Conservation (phyloP, 2,888 invertebrate genomes). For the Stenolophus ochropezus region DNA sequence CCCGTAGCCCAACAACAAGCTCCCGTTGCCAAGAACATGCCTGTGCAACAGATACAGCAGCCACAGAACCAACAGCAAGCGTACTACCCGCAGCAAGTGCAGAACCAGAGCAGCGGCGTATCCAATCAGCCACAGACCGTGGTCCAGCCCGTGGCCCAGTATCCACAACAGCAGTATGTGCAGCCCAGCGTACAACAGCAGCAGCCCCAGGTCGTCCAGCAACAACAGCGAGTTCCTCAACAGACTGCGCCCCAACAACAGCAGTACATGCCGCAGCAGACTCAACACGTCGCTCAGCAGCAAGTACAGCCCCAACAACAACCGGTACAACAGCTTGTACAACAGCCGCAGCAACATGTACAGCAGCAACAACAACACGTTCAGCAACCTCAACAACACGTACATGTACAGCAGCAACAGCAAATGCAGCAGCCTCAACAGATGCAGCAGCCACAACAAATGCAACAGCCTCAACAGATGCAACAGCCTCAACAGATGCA, state of each 20-base stretch:
- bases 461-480: constrained; percentile 68
- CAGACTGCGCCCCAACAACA: constrained; percentile 40
- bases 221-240: constrained; percentile 53
- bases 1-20: constrained; percentile 73
- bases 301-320: constrained; percentile 72
- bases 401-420: constrained; percentile 69
- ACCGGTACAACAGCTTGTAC: constrained; percentile 69
- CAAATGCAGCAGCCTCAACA: too few species aligned
- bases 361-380: constrained; percentile 71
- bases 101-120: constrained; percentile 74
- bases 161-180: constrained; percentile 75
- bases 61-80: constrained; percentile 64
- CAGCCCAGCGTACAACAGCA: constrained; percentile 65
- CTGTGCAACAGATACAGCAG: constrained; percentile 74
- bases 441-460: constrained; percentile 72
- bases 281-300: constrained; percentile 65
- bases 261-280: constrained; percentile 66
- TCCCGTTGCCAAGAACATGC: constrained; percentile 74
- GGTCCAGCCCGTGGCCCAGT: constrained; percentile 74
- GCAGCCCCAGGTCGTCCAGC: constrained; percentile 6
- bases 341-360: constrained; percentile 72
- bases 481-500: constrained; percentile 69
- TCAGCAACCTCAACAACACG: too few species aligned
- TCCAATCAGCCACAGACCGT: constrained; percentile 74
- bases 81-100: constrained; percentile 75